Base-by-base conservation (phyloP, 2,888 invertebrate species). In the Byasa hedistus region DNA sequence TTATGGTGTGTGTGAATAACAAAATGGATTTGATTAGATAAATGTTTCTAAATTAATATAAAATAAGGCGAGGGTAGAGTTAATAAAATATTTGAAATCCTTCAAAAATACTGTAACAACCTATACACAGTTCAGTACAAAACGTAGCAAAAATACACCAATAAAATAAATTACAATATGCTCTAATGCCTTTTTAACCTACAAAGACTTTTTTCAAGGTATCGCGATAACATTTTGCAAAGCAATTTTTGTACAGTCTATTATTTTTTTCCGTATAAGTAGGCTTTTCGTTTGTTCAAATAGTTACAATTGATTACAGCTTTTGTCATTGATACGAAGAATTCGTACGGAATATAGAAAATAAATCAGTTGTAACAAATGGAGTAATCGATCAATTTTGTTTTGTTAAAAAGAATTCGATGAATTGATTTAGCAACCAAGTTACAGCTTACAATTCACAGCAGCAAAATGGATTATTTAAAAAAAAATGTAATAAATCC, bases 211-310 rank as follows among this genome's bases (percentile, higher is more conserved):
- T 39, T 39, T 39, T 39, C 39, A 39, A 17, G 39, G 15, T 15
- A 3, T 15, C 12, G 39, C 12, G 12, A 15, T 39, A 39, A 39
- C 15, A 39, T 39, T 39, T 15, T 12, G 27, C 5, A 2, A 15
- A 39, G 12, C 39, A 39, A 15, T 39, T 39, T 39, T 39, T 39
- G 15, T 12, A 39, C 39, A 15, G 48, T 48, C 15, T 48, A 48
- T 7, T n/a, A n/a, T n/a, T 8, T n/a, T 48, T 48, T 48, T 48
- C 48, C 5, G 19, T n/a, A n/a, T n/a, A 48, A 48, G n/a, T 74
- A 19, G 54, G 24, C n/a, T 17, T 63, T 63, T 21, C 1, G 51
- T 32, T 61, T 7, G 27, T 61, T 22, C 32, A 27, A 32, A 52
- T 48, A n/a, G 24, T 21, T 60, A 27, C n/a, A 19, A 60, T 60